Evolutionary conservation across 2,888 invertebrate genomes (phyloP), one percentile per base, ranked within the genome.

Genomic region (Xylocampa areola): DNA sequence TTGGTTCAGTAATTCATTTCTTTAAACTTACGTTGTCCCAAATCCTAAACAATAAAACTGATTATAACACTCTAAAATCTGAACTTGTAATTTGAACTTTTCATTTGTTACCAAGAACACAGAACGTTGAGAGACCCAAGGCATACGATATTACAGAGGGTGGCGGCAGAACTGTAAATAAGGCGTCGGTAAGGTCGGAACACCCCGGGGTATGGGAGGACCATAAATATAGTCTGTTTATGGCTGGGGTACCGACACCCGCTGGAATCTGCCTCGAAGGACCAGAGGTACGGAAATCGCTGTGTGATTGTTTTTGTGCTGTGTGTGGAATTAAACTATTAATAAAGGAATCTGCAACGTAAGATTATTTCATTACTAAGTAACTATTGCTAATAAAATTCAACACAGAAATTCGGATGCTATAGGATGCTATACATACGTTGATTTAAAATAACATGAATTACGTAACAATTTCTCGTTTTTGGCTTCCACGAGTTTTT

Each of bases 161-260:
- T 6, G 17, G n/a, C 39, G n/a, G 10, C 19, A 30, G 30, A 13
- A 11, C 36, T 32, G 49, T 67, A 57, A 37, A 59, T 50, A 55
- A 36, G 13, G 29, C 27, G 10, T 27, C 48, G n/a, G 35, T 23
- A 35, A 25, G 27, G 10, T 27, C 48, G n/a, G 35, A 27, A 35
- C 23, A 29, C 41, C 45, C 39, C 23, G 2, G 39, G 41, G 55
- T 40, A 37, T 32, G 25, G 33, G 17, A 41, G 11, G 39, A 13
- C 59, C 60, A 48, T 73, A 74, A 70, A 74, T 62, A 64, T 51
- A 4, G 23, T 35, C 16, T 30, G 39, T 78, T 73, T 66, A 77
- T 52, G 45, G 36, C 40, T 35, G 21, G 48, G 29, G 53, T 37
- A 37, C 58, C 16, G 10, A 19, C 1, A 19, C 43, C 41, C 43